Conservation (phyloP, 2,113 vertebrate genomes). For the Crotalus helleri region DNA sequence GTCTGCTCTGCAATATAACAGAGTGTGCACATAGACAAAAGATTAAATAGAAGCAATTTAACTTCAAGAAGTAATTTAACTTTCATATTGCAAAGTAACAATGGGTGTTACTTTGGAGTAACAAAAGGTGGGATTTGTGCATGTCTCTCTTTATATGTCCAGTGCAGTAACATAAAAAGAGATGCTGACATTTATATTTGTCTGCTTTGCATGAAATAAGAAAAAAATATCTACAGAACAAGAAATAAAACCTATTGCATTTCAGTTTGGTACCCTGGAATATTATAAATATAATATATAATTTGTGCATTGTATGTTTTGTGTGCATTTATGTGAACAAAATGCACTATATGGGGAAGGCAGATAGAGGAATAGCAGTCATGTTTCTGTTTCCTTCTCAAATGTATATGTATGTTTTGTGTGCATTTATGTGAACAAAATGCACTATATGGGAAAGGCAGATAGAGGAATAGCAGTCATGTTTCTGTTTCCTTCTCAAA, state of each 20-base stretch:
- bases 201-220: not conserved
- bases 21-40: not conserved
- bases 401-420: not conserved
- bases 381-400: slow-evolving; percentile 57
- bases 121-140: not conserved
- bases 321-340: not conserved
- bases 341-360: not conserved
- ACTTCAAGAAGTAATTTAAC: not conserved
- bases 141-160: not conserved
- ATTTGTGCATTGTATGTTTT: not conserved
- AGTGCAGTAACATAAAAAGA: not conserved
- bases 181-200: not conserved
- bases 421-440: not conserved
- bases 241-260: not conserved
- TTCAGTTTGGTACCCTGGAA: not conserved
- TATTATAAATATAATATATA: not conserved
- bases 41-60: not conserved
- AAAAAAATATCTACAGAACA: not conserved
- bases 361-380: slow-evolving; percentile 38
- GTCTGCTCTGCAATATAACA: not conserved
- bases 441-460: not conserved
- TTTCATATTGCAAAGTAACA: not conserved
- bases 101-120: no score
- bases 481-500: slow-evolving; percentile 57
- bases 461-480: slow-evolving; percentile 43